Evolutionary conservation across 2,113 vertebrate genomes (phyloP).

Genomic region (Camelus dromedarius): DNA sequence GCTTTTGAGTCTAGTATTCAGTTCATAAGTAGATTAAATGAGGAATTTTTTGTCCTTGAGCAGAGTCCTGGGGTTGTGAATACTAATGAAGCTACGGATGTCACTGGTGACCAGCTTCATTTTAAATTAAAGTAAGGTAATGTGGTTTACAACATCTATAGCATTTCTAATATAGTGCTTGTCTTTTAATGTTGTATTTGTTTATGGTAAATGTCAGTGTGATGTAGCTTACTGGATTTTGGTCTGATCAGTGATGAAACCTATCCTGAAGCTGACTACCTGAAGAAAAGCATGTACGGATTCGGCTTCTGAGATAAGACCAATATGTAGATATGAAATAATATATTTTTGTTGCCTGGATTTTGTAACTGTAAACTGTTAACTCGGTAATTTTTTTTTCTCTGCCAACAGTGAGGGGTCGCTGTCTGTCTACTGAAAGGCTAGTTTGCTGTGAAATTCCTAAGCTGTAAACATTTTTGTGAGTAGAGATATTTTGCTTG

Average conservation of each 20-base stretch:
- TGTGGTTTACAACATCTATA: not conserved
- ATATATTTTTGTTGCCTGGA: not conserved
- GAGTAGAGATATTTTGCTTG: not conserved
- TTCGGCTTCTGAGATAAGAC: constrained; percentile 77
- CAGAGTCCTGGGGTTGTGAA: not conserved
- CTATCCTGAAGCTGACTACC: constrained; percentile 78
- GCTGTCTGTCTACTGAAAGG: not conserved
- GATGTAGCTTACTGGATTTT: not conserved
- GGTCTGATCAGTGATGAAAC: constrained; percentile 69
- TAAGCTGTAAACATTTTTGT: constrained; percentile 24
- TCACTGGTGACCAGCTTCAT: not conserved
- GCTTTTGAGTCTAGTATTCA: not conserved
- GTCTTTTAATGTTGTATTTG: not conserved
- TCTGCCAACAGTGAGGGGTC: constrained; percentile 53
- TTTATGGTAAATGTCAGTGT: not conserved
- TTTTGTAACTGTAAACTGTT: not conserved
- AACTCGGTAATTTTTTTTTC: not conserved
- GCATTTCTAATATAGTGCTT: not conserved
- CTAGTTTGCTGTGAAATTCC: not conserved
- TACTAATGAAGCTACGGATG: not conserved
- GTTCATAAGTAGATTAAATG: not conserved
- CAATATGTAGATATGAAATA: not conserved
- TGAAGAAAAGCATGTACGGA: constrained; percentile 73
- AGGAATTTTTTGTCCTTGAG: not conserved
- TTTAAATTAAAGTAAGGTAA: constrained; percentile 6